A percentile compares a stretch with the other conserved stretches of the same genome.
Evolutionary conservation across 2,113 vertebrate genomes (phyloP).

Genomic region (Castor canadensis): DNA sequence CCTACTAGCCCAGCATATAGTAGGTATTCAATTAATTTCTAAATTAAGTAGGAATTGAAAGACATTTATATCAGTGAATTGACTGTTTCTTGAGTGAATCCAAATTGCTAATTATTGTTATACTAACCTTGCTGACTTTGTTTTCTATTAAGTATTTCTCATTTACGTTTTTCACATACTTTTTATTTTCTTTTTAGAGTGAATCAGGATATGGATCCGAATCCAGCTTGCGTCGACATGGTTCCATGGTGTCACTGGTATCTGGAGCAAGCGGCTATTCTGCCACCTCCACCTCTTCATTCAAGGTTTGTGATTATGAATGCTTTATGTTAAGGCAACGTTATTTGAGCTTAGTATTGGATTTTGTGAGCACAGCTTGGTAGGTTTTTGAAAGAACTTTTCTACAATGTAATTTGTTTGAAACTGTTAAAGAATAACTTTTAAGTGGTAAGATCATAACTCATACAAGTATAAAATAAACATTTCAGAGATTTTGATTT

Average conservation of each 20-base stretch:
- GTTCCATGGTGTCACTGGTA: conserved; percentile 96
- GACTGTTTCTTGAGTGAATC: background rate
- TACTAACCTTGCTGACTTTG: background rate
- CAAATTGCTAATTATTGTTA: background rate
- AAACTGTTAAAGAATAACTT: conserved; percentile 35
- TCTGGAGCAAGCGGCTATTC: conserved; percentile 97
- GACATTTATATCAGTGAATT: background rate
- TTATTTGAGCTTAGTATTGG: background rate
- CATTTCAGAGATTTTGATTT: background rate
- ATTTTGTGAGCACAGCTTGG: background rate
- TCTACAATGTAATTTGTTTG: background rate
- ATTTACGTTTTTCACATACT: conserved; percentile 21
- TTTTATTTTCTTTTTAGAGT: conserved; percentile 85
- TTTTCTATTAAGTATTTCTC: conserved; percentile 54
- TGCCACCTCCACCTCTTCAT: conserved; percentile 96
- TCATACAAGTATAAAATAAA: background rate
- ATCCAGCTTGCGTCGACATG: conserved; percentile 95
- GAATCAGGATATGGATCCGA: conserved; percentile 98
- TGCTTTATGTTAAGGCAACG: background rate
- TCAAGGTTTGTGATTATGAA: conserved; percentile 89
- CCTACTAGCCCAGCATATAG: background rate
- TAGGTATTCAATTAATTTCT: conserved; percentile 7
- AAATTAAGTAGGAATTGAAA: background rate
- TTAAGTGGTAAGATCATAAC: background rate
- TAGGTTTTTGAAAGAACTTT: background rate